Percentiles rank a stretch among this genome's conserved stretches.
Evolutionary conservation across 2,797 vertebrate genomes (phyloP).

Genomic region (Borostomias antarcticus): DNA sequence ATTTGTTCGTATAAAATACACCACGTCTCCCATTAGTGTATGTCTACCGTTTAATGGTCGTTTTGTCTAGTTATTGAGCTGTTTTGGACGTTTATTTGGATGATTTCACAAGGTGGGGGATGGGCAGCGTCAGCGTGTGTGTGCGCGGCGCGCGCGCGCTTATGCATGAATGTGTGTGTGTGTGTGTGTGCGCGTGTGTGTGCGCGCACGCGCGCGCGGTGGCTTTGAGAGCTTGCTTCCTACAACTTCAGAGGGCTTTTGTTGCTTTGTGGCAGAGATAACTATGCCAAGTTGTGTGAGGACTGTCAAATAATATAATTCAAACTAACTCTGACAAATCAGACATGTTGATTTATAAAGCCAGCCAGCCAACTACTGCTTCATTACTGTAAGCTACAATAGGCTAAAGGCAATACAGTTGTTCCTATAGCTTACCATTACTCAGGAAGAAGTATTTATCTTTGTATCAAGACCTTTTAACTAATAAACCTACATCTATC

Average conservation of each 20-base stretch:
- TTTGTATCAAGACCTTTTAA: neutral
- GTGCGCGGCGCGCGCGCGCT: conserved; percentile 51
- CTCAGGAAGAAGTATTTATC: neutral
- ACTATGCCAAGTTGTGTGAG: too few species aligned
- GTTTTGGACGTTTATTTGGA: conserved; percentile 60
- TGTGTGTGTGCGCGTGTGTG: conserved; percentile 47
- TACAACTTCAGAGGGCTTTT: conserved; percentile 49
- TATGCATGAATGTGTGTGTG: conserved; percentile 17
- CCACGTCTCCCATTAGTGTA: neutral
- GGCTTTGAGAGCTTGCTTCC: conserved; percentile 55
- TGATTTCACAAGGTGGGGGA: conserved; percentile 75
- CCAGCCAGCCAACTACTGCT: too few species aligned
- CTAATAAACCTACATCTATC: neutral
- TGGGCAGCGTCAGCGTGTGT: conserved; percentile 72
- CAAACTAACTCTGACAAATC: neutral
- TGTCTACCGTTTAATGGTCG: neutral
- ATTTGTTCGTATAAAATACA: conserved; percentile 54
- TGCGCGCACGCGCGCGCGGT: conserved; percentile 20
- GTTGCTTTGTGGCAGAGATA: conserved; percentile 17
- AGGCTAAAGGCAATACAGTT: neutral
- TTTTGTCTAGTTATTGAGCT: conserved; percentile 38
- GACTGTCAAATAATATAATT: neutral
- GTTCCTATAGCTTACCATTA: neutral
- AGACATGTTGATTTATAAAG: neutral
- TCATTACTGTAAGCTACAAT: neutral